These are phyloP conservation scores for Scomber colias DNA, from an alignment of 2,113 vertebrate genomes.

Conservation along the genomic window DNA sequence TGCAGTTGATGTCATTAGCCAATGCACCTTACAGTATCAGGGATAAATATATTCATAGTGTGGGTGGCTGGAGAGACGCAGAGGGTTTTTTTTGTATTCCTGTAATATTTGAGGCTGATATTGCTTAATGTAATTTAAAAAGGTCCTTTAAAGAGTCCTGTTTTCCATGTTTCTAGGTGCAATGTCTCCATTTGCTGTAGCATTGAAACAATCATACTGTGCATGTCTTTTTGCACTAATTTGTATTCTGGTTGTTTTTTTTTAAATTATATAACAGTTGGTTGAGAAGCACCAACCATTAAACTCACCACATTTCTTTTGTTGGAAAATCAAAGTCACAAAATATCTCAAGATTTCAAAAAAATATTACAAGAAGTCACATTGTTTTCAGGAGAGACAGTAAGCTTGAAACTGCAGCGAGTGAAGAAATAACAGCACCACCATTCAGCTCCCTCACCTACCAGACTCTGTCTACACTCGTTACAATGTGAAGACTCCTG, in stretches of 20 bases:
- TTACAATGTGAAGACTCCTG: slow-evolving; percentile 61
- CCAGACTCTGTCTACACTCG: slow-evolving; percentile 48
- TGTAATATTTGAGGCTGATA: no score
- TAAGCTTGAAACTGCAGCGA: slow-evolving; percentile 6
- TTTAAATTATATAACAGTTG: background rate
- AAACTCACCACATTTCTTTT: background rate
- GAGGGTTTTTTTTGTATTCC: no score
- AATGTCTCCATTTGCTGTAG: no score
- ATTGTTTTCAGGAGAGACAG: background rate
- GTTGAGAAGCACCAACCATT: background rate
- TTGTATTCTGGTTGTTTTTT: background rate
- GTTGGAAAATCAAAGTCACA: background rate
- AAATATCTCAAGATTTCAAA: no score
- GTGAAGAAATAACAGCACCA: slow-evolving; percentile 13
- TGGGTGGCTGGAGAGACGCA: background rate
- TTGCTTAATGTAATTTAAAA: no score
- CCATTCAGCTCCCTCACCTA: slow-evolving; percentile 46
- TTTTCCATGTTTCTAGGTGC: no score
- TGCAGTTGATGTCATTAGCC: slow-evolving; percentile 59
- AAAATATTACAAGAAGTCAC: no score
- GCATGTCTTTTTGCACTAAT: background rate
- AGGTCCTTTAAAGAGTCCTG: no score
- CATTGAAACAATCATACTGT: no score
- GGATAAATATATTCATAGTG: slow-evolving; percentile 30
- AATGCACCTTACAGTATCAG: slow-evolving; percentile 42